Base-by-base conservation (phyloP, 2,113 vertebrate species). In the Craseonycteris thonglongyai region DNA sequence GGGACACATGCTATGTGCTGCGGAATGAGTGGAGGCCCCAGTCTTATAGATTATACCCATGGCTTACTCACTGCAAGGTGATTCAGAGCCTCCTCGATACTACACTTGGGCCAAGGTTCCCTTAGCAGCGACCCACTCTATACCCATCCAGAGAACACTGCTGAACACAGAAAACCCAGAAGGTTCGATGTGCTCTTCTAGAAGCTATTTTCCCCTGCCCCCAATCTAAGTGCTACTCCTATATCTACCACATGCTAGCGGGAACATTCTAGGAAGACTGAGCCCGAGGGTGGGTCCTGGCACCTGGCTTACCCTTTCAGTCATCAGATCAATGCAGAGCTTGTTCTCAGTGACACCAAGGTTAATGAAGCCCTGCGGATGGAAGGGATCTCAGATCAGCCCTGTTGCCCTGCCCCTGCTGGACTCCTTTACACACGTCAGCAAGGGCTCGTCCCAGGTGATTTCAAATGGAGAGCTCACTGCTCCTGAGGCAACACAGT, bases 331-430 rank as follows among this genome's bases (percentile, higher is more conserved):
- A 90, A 97, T 98, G 97, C 99, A 99, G 14, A 99, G 98, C 94
- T 99, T 99, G 98, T 99, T 99, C 97, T 99, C 99, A 96, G 99
- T 99, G 90, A 98, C 98, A 45, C 98, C 98, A 90, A 99, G 98
- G 97, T 99, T 99, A 97, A 99, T 98, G 84, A 99, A 98, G 59
- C 99, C 99, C 99, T 99, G 86, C 21, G 95, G 86, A 89, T 42
- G 49, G 74, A 93, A 96, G 68, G 87, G 30, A 96, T 19, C 2
- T 5, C 66, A 88, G 40, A 6, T 92, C 71, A 91, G 47, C 22
- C 49, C 24, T 58, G 38, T 33, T 40, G 6, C 16, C 42, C 61
- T 33, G 75, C 38, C 56, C 42, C 30, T 13, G 1, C 61, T 0
- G 10, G 35, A 47, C 30, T 12, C n/a, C 51, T 35, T 47, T 24